Evolutionary conservation across 2,113 vertebrate species (phyloP), one percentile per base, ranked within the genome.

Genomic region (Barbus barbus): DNA sequence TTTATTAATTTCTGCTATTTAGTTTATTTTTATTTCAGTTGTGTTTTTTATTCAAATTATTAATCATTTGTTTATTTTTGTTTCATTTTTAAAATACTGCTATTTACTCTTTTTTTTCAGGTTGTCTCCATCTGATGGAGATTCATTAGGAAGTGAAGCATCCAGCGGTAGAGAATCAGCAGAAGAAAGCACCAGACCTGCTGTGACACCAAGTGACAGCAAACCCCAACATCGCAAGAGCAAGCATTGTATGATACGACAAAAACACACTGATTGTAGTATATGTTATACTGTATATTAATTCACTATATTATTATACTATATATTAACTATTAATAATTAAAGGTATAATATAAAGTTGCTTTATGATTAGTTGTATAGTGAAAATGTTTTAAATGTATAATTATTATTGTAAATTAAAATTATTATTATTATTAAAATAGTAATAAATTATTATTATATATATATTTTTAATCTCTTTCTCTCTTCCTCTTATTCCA

Each of bases 71-170:
- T n/a, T 24, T 60, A 20, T 24, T 26, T 48, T 24, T 36, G 12
- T n/a, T 26, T 26, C 3, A 4, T 61, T 61, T 61, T 24, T 61
- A 1, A n/a, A 24, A 61, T 26, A 61, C 18, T n/a, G 58, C 58
- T 61, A n/a, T 26, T 61, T 61, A 26, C 2, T 46, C 3, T 3
- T 1, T 48, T 81, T 61, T 12, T 87, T 74, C 92, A 99, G 98
- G 89, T 91, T 99, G 89, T 97, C 96, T 0, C 97, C 97, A 0
- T 98, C 97, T 5, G 97, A 99, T 38, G 97, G 94, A 0, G 97
- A 98, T 87, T 99, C 98, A 0, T 93, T 97, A 1, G 96, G 94
- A 67, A 99, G 98, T 75, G 96, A 99, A 61, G 96, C 96, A 16
- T 98, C 97, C 11, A 98, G 97, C 0, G 96, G 95, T 82, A 95